Evolutionary conservation across 92 coral and sea anemone genomes (phyloP), one percentile per base, ranked within the genome.

Genomic region (Palythoa caribaeorum): DNA sequence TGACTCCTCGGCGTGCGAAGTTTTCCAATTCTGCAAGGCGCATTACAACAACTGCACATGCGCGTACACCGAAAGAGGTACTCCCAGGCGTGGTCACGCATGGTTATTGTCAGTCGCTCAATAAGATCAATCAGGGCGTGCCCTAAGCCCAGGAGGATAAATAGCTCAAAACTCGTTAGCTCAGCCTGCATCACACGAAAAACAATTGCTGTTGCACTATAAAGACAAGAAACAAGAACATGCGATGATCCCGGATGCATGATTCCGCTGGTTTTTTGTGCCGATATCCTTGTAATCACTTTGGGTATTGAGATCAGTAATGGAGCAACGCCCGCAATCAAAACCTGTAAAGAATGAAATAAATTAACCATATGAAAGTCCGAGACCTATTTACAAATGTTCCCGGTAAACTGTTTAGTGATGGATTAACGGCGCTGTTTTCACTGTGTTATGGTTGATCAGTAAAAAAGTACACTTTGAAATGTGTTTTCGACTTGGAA

Each of bases 151-250:
- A 93, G 87, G 5, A 87, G 94, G 37, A 88, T 70, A 71, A 88
- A 93, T 4, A 85, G 38, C 39, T 21, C 91, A 20, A 90, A 84
- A 38, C 88, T 91, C 7, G 87, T 88, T 47, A 93, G 77, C 35
- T 93, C 89, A 17, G 95, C 95, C 71, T 93, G 95, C 93, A 93
- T 83, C 74, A 88, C 87, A 7, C 95, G 93, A 71, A 91, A 93
- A 9, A 93, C 87, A 39, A 83, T 75, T 1, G 93, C 87, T n/a
- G 88, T 68, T 17, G 85, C 70, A 2, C 92, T 93, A 78, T 87
- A 92, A 47, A 88, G 52, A 36, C 83, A 86, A 16, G 86, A 90
- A 28, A 88, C 92, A 54, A 93, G 84, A 55, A 85, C 88, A 75
- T 87, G 75, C 4, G 90, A 59, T 0, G 92, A 85, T 38, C 91